Conservation (phyloP, 2,797 vertebrate genomes). For the Smutsia gigantea region DNA sequence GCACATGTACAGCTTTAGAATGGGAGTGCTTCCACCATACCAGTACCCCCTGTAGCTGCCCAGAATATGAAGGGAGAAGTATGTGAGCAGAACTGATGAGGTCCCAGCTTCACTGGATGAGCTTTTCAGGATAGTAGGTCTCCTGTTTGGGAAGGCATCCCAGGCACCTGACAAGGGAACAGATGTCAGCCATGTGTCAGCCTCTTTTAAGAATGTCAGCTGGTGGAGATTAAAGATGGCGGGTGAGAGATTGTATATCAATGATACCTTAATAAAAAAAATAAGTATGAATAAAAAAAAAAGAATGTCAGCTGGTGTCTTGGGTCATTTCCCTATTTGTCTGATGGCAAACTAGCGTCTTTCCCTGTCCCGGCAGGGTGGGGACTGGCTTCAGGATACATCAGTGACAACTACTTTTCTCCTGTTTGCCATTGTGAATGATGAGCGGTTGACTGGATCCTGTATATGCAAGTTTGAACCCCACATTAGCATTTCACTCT, state of each 20-base stretch:
- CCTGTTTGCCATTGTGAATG: background rate
- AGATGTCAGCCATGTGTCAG: background rate
- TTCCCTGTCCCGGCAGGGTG: background rate
- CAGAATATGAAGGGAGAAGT: background rate
- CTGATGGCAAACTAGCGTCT: background rate
- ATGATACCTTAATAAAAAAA: no score
- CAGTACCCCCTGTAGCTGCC: background rate
- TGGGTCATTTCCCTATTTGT: background rate
- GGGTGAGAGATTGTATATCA: no score
- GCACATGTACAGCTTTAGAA: background rate
- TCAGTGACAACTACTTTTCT: background rate
- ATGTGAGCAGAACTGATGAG: background rate
- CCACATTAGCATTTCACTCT: constrained; percentile 3
- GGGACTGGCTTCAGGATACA: background rate
- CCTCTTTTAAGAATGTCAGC: background rate
- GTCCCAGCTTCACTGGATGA: background rate
- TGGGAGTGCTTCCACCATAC: background rate
- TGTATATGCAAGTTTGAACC: background rate
- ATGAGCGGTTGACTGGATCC: background rate
- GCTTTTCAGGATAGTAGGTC: background rate
- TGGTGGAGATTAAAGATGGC: background rate
- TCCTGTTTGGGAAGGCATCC: background rate
- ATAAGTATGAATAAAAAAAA: no score
- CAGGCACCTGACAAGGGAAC: background rate
- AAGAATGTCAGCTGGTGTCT: background rate